Base-by-base conservation (phyloP, 2,888 invertebrate species). In the Andricus quercusramuli region DNA sequence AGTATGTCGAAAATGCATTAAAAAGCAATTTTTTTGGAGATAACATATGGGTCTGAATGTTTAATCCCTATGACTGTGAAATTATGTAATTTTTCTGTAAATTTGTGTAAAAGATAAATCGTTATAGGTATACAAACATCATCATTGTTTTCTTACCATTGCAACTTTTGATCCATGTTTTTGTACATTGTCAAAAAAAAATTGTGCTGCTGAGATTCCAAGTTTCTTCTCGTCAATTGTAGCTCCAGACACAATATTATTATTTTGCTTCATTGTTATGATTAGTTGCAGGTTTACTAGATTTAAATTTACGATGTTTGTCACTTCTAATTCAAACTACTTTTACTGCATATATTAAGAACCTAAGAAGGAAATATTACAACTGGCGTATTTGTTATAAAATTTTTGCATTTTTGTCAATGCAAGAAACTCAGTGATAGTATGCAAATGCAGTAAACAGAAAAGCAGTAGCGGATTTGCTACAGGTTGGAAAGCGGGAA, bases 191-290 rank as follows among this genome's bases (percentile, higher is more conserved):
- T 77, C 20, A n/a, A 17, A 44, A 64, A 68, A 70, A 37, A 68
- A 41, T 65, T 74, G 17, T 22, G 11, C 32, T n/a, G 37, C 15
- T n/a, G 13, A 76, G 56, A 20, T 56, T n/a, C n/a, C 56, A 9
- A 56, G 56, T 56, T 56, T 56, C 56, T 9, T 56, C 3, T n/a
- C 56, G 2, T 8, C 56, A n/a, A n/a, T 56, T n/a, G n/a, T 2
- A 56, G 56, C n/a, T n/a, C 56, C 56, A 56, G n/a, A 56, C n/a
- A 56, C n/a, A 56, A 56, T n/a, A 8, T 56, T 56, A 56, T 56
- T n/a, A 56, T 56, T 56, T n/a, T 56, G 56, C 9, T 56, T 8
- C 56, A 56, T 56, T 3, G n/a, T n/a, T n/a, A n/a, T 1, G 56
- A 56, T 56, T n/a, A 56, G 2, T 56, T 56, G 8, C 1, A 4